phyloP scores from a whole-genome alignment of 2,888 invertebrate species.

The Thera obeliscata region DNA sequence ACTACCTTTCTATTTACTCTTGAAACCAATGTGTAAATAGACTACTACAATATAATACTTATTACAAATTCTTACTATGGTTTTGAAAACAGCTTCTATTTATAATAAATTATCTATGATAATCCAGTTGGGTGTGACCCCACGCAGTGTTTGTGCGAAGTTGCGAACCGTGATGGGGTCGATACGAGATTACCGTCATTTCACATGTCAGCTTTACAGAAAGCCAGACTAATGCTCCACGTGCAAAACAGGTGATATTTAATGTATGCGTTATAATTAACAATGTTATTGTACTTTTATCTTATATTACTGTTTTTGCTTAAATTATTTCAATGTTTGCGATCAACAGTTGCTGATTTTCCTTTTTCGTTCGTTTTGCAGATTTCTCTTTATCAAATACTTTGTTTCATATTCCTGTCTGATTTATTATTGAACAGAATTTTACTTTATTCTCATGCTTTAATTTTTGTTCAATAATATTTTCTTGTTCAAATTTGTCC shows the following conservation, averaged over 20 bases:
- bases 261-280: conserved; percentile 10
- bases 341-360: conserved; percentile 17
- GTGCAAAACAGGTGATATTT: conserved; percentile 52
- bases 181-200: conserved; percentile 70
- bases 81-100: neutral
- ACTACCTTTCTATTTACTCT: too few relatives aligned
- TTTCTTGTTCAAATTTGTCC: conserved; percentile 8
- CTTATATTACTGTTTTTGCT: conserved; percentile 10
- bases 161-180: conserved; percentile 46
- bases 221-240: conserved; percentile 60
- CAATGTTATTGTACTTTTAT: conserved; percentile 10
- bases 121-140: conserved; percentile 44
- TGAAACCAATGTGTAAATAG: too few relatives aligned
- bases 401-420: conserved; percentile 2
- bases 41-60: too few relatives aligned
- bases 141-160: conserved; percentile 26
- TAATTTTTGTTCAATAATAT: conserved; percentile 7
- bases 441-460: neutral
- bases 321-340: conserved; percentile 8
- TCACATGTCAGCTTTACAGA: conserved; percentile 70
- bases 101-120: neutral
- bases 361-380: conserved; percentile 1
- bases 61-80: neutral
- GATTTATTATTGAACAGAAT: conserved; percentile 3
- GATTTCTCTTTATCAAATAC: neutral